Conservation (phyloP, 2,797 vertebrate species). For the Molothrus ater region DNA sequence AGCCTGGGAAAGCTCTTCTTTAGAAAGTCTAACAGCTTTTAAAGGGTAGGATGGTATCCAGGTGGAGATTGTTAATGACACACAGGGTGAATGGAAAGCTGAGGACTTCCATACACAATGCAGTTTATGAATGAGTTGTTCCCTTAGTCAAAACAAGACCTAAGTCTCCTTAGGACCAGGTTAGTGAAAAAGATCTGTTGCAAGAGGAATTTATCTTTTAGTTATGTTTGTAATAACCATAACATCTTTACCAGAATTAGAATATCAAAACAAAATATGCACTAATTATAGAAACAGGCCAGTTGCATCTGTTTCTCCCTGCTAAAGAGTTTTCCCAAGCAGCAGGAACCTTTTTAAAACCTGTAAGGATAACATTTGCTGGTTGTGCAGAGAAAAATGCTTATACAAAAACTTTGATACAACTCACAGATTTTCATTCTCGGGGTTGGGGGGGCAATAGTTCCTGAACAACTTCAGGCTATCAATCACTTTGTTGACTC, state of each 20-base stretch:
- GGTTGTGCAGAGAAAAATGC: neutral
- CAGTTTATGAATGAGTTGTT: neutral
- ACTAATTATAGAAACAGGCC: neutral
- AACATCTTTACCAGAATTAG: neutral
- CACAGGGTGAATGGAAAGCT: neutral
- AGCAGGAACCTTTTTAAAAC: neutral
- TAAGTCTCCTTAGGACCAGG: neutral
- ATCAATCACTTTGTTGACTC: conserved; percentile 2
- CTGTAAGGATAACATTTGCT: neutral
- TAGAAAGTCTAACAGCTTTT: neutral
- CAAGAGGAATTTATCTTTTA: neutral
- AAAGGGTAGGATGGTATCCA: neutral
- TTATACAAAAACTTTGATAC: neutral
- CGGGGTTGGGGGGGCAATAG: neutral
- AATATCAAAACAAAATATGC: neutral
- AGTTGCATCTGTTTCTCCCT: neutral
- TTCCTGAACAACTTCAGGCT: conserved; percentile 6
- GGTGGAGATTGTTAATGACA: neutral
- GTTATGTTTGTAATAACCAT: neutral
- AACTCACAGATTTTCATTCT: neutral
- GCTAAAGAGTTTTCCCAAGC: neutral
- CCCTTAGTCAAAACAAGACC: neutral
- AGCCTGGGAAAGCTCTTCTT: neutral
- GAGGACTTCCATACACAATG: neutral
- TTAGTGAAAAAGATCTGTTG: neutral